Evolutionary conservation across 2,797 vertebrate species (phyloP).

Genomic region (Erpetoichthys calabaricus): DNA sequence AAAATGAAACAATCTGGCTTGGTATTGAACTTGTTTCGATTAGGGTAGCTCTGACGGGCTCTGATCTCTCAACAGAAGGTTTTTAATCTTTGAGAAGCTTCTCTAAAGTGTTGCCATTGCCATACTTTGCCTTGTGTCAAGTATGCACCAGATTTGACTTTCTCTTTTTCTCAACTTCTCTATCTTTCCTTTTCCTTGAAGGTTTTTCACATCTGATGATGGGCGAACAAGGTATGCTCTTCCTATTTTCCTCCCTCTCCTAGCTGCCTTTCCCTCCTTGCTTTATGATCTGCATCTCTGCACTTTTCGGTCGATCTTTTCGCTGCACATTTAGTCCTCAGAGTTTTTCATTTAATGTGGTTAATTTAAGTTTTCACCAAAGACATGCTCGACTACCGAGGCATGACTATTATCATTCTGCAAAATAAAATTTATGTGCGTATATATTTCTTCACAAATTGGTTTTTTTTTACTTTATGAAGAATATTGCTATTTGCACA

Average conservation of each 20-base stretch:
- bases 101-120: constrained; percentile 37
- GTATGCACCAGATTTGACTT: constrained; percentile 44
- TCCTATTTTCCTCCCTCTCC: constrained; percentile 23
- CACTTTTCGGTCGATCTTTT: too few species aligned
- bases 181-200: constrained; percentile 44
- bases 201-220: constrained; percentile 94
- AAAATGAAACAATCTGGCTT: neutral
- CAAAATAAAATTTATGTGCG: too few species aligned
- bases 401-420: too few species aligned
- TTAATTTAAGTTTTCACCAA: too few species aligned
- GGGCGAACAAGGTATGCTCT: constrained; percentile 86
- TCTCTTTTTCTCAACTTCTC: constrained; percentile 29
- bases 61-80: constrained; percentile 32
- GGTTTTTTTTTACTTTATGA: too few species aligned
- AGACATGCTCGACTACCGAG: too few species aligned
- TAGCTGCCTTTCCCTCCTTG: constrained; percentile 22
- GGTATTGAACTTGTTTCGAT: neutral
- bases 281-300: too few species aligned
- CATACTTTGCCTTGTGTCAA: constrained; percentile 55
- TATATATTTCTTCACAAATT: too few species aligned
- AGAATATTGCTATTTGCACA: too few species aligned
- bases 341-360: too few species aligned
- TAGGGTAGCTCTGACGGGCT: neutral
- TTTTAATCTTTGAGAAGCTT: constrained; percentile 47
- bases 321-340: too few species aligned